A percentile compares a stretch with the other conserved stretches of the same genome.
These are phyloP conservation scores for Nycteola revayana DNA, from an alignment of 2,888 invertebrate species.

Conservation along the genomic window DNA sequence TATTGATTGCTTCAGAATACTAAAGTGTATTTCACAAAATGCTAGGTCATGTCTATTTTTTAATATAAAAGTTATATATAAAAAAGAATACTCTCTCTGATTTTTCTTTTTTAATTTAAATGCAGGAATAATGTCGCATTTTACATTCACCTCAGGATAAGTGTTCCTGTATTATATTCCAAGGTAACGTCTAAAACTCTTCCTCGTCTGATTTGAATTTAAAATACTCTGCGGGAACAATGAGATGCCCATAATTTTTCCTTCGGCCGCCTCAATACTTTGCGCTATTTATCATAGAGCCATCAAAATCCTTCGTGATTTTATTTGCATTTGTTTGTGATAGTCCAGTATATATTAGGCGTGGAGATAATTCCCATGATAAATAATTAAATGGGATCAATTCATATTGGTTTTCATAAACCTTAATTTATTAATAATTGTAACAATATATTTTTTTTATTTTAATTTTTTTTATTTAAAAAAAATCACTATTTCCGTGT, in stretches of 20 bases:
- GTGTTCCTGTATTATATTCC: slow-evolving; percentile 39
- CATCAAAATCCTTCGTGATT: slow-evolving; percentile 38
- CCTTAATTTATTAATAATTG: too few relatives aligned
- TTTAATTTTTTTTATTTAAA: too few relatives aligned
- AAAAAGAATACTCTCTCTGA: background rate
- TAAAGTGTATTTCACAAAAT: too few relatives aligned
- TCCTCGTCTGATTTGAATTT: slow-evolving; percentile 58
- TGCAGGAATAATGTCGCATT: slow-evolving; percentile 5
- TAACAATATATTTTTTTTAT: too few relatives aligned
- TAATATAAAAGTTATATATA: too few relatives aligned
- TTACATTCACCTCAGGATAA: slow-evolving; percentile 20
- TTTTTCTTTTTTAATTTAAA: background rate
- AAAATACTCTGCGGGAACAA: slow-evolving; percentile 56
- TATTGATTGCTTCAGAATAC: too few relatives aligned
- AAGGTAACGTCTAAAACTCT: slow-evolving; percentile 42
- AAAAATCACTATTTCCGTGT: too few relatives aligned
- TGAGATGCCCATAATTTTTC: slow-evolving; percentile 50
- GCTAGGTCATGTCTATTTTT: too few relatives aligned
- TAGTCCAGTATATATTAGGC: too few relatives aligned
- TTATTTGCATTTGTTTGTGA: slow-evolving; percentile 22
- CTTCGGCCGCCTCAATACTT: slow-evolving; percentile 35
- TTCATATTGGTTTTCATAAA: too few relatives aligned
- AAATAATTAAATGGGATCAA: too few relatives aligned
- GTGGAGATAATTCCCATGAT: too few relatives aligned
- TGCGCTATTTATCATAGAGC: slow-evolving; percentile 47